Conservation (phyloP, 1,140 invertebrate genomes). For the Araneus ventricosus region DNA sequence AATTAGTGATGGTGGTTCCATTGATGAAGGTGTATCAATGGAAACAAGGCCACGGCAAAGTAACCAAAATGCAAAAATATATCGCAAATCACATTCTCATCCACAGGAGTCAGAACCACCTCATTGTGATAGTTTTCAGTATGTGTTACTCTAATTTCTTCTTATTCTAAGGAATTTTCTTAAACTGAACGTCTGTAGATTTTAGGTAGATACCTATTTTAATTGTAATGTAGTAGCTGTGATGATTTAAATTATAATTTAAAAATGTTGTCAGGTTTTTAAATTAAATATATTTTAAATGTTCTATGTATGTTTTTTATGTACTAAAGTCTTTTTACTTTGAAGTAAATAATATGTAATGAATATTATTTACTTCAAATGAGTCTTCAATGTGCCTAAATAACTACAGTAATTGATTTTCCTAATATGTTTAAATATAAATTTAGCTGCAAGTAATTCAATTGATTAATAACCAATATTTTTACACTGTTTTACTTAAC, state of each 20-base stretch:
- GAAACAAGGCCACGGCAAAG: constrained; percentile 33
- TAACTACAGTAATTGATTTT: too few relatives aligned
- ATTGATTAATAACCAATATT: too few relatives aligned
- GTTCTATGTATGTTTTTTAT: too few relatives aligned
- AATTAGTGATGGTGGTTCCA: constrained; percentile 77
- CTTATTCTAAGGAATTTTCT: neutral
- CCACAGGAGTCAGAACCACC: constrained; percentile 74
- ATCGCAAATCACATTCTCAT: constrained; percentile 77
- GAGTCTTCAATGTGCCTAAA: too few relatives aligned
- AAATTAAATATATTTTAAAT: neutral
- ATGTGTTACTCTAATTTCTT: neutral
- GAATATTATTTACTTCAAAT: too few relatives aligned
- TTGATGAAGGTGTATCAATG: constrained; percentile 79
- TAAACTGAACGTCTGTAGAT: neutral
- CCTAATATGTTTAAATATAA: too few relatives aligned
- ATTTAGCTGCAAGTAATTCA: too few relatives aligned
- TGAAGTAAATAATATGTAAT: too few relatives aligned
- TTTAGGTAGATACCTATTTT: too few relatives aligned
- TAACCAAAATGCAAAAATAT: constrained; percentile 58
- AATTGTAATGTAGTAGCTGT: neutral
- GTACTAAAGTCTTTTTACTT: too few relatives aligned
- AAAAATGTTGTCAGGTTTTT: neutral
- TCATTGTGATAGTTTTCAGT: constrained; percentile 70
- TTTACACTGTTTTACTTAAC: too few relatives aligned
- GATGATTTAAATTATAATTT: neutral